phyloP scores from a whole-genome alignment of 2,888 invertebrate species.

The Sphaerophoria rueppellii region DNA sequence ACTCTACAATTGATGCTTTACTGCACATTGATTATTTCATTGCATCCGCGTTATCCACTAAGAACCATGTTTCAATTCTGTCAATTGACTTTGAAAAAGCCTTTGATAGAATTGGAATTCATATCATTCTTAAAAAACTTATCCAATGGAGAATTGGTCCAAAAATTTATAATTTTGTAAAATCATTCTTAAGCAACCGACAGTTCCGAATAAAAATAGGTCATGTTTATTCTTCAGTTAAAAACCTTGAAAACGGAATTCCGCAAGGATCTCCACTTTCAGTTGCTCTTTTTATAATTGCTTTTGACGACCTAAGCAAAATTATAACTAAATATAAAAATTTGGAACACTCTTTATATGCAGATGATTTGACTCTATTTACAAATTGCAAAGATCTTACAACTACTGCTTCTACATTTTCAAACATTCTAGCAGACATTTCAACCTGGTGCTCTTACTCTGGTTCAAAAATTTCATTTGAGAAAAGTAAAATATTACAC shows the following conservation, averaged over 20 bases:
- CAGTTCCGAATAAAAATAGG: background rate
- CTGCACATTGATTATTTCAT: background rate
- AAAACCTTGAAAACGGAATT: too few relatives aligned
- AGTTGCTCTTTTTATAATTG: too few relatives aligned
- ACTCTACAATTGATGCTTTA: background rate
- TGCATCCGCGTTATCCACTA: background rate
- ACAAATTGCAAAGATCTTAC: constrained; percentile 10
- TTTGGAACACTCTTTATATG: background rate
- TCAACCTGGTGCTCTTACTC: background rate
- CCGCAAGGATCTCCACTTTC: too few relatives aligned
- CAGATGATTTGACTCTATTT: constrained; percentile 1
- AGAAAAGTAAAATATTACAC: constrained; percentile 18
- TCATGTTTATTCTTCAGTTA: too few relatives aligned
- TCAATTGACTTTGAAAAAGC: constrained; percentile 12
- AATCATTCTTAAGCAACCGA: background rate
- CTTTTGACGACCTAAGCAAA: background rate
- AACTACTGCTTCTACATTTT: constrained; percentile 15
- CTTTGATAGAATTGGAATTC: background rate
- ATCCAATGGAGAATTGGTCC: background rate
- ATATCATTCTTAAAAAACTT: background rate
- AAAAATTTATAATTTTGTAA: constrained; percentile 1
- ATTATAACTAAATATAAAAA: background rate
- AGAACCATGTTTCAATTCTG: too few relatives aligned
- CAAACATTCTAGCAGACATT: background rate
- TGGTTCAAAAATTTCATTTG: background rate